Evolutionary conservation across 2,797 vertebrate genomes (phyloP).

Genomic region (Catamblyrhynchus diadema): DNA sequence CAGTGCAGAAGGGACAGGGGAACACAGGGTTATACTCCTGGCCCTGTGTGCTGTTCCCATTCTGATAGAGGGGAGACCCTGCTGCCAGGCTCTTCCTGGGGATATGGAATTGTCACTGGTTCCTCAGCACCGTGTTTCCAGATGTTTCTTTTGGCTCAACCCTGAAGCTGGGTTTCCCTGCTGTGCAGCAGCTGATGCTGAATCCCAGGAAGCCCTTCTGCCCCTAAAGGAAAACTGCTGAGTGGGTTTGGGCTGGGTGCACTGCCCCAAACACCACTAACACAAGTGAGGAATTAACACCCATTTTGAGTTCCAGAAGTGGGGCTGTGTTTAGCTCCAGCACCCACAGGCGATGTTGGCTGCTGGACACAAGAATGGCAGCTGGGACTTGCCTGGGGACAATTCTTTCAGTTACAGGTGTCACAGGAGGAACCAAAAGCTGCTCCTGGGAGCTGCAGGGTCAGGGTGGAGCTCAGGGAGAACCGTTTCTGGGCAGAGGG

Average conservation of each 20-base stretch:
- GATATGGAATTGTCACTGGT: fast-evolving
- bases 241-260: background rate
- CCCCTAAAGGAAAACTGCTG: background rate
- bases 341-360: fast-evolving
- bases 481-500: fast-evolving
- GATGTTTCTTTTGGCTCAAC: background rate
- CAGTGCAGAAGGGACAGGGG: background rate
- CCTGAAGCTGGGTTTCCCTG: background rate
- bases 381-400: background rate
- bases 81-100: background rate
- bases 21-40: fast-evolving
- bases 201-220: background rate
- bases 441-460: background rate
- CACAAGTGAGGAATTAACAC: background rate
- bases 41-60: fast-evolving
- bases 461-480: background rate
- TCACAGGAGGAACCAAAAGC: background rate
- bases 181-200: fast-evolving
- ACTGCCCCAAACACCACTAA: background rate
- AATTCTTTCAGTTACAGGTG: background rate
- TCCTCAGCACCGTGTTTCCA: fast-evolving
- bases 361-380: background rate
- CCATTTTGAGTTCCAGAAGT: background rate
- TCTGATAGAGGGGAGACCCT: background rate
- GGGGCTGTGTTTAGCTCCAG: background rate